phyloP scores from a whole-genome alignment of 2,888 invertebrate genomes.

The Melanchra persicariae region DNA sequence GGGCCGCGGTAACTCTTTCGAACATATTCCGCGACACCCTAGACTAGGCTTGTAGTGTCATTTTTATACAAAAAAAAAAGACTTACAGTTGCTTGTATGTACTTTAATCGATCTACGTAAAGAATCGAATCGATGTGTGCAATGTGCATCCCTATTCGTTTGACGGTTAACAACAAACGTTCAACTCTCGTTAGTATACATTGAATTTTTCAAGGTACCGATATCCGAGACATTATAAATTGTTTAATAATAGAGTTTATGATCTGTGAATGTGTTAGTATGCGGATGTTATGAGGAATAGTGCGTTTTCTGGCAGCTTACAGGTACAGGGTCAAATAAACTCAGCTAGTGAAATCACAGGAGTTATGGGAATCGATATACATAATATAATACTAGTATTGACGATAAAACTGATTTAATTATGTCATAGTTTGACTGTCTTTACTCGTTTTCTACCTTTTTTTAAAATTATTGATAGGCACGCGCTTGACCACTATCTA shows the following conservation, averaged over 20 bases:
- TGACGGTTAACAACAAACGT: constrained; percentile 60
- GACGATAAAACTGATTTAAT: no score
- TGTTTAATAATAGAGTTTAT: constrained; percentile 47
- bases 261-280: constrained; percentile 14
- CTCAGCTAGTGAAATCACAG: neutral
- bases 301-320: neutral
- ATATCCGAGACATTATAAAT: constrained; percentile 44
- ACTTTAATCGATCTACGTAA: no score
- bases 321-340: neutral
- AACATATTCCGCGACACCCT: no score
- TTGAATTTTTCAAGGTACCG: constrained; percentile 48
- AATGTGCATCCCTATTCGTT: constrained; percentile 35
- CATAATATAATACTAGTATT: neutral
- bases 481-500: no score
- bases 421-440: neutral
- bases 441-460: neutral
- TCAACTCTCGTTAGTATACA: constrained; percentile 56
- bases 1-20: no score
- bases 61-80: neutral
- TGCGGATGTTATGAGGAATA: constrained; percentile 28
- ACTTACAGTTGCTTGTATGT: neutral
- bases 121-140: neutral
- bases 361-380: neutral
- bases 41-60: no score
- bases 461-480: no score